phyloP scores from a whole-genome alignment of 2,797 vertebrate genomes.

The Pseudochirops corinnae region DNA sequence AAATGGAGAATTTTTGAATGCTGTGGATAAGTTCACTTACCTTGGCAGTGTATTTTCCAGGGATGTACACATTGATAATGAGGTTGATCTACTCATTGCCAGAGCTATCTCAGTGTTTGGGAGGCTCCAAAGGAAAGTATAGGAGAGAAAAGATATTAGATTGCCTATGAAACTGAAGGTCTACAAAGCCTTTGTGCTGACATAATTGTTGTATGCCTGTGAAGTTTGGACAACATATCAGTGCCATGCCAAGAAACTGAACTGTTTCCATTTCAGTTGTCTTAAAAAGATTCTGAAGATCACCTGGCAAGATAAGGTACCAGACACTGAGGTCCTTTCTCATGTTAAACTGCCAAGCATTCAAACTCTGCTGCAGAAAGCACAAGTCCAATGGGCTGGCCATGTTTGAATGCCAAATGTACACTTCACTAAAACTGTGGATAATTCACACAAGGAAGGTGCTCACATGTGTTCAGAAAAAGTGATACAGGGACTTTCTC shows the following conservation, averaged over 20 bases:
- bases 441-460: not conserved
- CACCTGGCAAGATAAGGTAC: not conserved
- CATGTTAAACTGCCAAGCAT: not conserved
- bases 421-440: not conserved
- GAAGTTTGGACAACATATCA: not conserved
- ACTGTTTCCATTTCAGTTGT: not conserved
- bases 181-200: not conserved
- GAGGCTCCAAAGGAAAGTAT: not conserved
- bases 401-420: not conserved
- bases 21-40: no score
- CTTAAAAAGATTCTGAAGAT: not conserved
- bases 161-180: not conserved
- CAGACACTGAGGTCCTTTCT: not conserved
- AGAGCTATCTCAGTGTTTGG: not conserved
- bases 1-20: no score
- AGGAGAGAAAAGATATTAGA: not conserved
- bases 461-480: not conserved
- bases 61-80: no score
- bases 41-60: no score
- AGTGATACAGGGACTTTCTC: not conserved
- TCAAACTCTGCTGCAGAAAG: not conserved
- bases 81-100: no score
- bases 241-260: not conserved
- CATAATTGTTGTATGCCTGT: not conserved
- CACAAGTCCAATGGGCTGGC: not conserved